Evolutionary conservation across 1,140 invertebrate genomes (phyloP).

Genomic region (Lasioglossum albipes): DNA sequence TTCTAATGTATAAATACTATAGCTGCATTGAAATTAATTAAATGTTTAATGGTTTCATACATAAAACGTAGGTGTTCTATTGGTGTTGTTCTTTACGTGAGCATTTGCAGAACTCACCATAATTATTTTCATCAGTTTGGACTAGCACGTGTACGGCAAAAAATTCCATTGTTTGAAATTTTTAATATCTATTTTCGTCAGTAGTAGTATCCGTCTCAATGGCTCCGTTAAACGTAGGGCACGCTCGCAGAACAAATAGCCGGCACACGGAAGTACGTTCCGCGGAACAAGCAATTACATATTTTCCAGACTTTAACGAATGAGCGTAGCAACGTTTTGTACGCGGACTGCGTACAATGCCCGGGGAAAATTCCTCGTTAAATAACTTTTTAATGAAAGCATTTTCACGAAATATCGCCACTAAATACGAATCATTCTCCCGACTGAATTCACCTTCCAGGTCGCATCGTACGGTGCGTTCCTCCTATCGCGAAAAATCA

Average conservation of each 20-base stretch:
- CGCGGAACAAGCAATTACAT: conserved; percentile 27
- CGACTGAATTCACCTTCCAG: neutral
- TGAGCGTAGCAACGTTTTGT: neutral
- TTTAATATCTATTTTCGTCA: conserved; percentile 12
- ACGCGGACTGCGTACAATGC: neutral
- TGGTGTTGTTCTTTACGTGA: too few species aligned
- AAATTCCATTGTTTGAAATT: neutral
- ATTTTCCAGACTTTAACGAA: conserved; percentile 10
- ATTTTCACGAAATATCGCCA: neutral
- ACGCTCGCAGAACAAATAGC: neutral
- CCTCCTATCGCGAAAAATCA: too few species aligned
- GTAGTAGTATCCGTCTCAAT: neutral
- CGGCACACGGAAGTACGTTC: neutral
- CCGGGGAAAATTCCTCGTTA: conserved; percentile 5
- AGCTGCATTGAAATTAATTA: too few species aligned
- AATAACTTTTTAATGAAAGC: conserved; percentile 18
- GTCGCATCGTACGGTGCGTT: too few species aligned
- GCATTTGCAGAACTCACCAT: neutral
- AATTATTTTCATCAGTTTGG: neutral
- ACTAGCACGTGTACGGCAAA: neutral
- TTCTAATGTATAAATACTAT: too few species aligned
- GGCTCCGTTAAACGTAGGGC: neutral
- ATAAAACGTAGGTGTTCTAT: too few species aligned
- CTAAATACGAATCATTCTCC: neutral
- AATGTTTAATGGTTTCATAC: too few species aligned